Conservation (phyloP, 2,888 invertebrate genomes). For the Scaptomyza flava region DNA sequence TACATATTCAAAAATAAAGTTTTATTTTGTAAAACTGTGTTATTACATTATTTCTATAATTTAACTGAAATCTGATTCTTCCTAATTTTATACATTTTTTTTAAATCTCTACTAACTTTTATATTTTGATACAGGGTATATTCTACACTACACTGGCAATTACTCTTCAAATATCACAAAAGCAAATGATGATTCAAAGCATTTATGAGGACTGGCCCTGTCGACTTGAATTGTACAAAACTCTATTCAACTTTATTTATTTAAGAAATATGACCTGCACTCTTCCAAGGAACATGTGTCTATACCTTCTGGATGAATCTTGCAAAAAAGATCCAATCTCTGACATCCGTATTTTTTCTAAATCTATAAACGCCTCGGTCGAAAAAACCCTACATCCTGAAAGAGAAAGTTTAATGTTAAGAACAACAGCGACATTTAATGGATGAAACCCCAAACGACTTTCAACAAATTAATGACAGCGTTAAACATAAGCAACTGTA, state of each 20-base stretch:
- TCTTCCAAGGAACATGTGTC: slow-evolving; percentile 28
- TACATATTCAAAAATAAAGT: too few species aligned
- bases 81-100: too few species aligned
- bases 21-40: too few species aligned
- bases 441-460: background rate
- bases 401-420: slow-evolving; percentile 32
- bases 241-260: slow-evolving; percentile 24
- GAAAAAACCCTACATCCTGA: slow-evolving; percentile 39
- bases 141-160: slow-evolving; percentile 28
- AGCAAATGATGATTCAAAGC: background rate
- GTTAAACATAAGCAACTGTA: background rate
- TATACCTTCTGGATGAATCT: slow-evolving; percentile 29
- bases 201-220: slow-evolving; percentile 38
- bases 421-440: background rate
- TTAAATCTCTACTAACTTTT: background rate
- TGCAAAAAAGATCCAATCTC: slow-evolving; percentile 21
- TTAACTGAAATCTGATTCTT: too few species aligned
- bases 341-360: slow-evolving; percentile 22
- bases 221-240: slow-evolving; percentile 40
- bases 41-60: too few species aligned
- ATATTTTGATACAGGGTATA: slow-evolving; percentile 22
- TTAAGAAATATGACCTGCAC: slow-evolving; percentile 21
- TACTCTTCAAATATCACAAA: slow-evolving; percentile 24
- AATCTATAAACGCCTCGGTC: slow-evolving; percentile 23
- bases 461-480: background rate